Conservation (phyloP, 1,140 invertebrate species). For the Leptonema lineaticorne region DNA sequence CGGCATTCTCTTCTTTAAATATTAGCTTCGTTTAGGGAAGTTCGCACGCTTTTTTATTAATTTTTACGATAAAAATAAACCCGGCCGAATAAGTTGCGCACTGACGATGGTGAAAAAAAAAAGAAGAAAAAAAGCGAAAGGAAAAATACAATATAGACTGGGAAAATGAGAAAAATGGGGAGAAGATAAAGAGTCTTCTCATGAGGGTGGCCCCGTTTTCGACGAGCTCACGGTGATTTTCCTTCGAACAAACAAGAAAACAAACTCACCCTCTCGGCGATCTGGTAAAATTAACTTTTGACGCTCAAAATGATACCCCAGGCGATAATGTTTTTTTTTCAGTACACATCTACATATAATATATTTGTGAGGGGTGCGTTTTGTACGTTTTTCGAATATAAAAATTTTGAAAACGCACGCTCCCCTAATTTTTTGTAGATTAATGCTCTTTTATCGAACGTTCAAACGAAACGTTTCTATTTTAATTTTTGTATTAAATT, state of each 20-base stretch:
- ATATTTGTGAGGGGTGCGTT: too few species aligned
- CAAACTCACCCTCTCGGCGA: conserved; percentile 3
- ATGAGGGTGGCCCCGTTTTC: not conserved
- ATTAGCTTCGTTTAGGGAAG: conserved; percentile 3
- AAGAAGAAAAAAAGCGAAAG: too few species aligned
- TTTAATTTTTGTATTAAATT: too few species aligned
- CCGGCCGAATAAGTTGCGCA: not conserved
- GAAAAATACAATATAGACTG: not conserved
- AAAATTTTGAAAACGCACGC: too few species aligned
- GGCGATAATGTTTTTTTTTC: too few species aligned
- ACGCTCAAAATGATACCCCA: conserved; percentile 37
- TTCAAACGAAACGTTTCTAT: too few species aligned
- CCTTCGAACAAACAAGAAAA: conserved; percentile 9
- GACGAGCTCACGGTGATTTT: conserved; percentile 11
- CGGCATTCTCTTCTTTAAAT: not conserved
- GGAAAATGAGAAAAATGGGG: not conserved
- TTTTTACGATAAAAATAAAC: conserved; percentile 8
- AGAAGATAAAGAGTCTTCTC: too few species aligned
- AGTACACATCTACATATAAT: too few species aligned
- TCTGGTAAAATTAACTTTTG: conserved; percentile 37
- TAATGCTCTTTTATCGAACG: too few species aligned
- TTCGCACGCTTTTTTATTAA: conserved; percentile 11
- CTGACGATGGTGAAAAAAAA: too few species aligned
- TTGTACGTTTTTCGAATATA: too few species aligned
- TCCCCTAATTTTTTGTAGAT: too few species aligned